Conservation (phyloP, 2,113 vertebrate genomes). For the Oplegnathus fasciatus region DNA sequence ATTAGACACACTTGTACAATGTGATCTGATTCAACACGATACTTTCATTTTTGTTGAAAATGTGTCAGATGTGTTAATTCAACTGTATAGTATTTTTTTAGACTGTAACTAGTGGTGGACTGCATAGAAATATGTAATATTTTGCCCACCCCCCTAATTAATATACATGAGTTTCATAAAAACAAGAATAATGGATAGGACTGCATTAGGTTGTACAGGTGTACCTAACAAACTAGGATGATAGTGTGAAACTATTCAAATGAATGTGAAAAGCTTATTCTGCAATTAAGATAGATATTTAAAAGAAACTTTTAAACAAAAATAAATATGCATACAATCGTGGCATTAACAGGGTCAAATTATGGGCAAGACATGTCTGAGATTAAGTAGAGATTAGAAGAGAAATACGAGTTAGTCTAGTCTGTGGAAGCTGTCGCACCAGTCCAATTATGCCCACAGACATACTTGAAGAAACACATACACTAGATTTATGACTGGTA, state of each 20-base stretch:
- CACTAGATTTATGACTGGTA: background rate
- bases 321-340: background rate
- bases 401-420: constrained; percentile 13
- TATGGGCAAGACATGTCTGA: background rate
- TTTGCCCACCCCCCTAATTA: background rate
- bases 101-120: background rate
- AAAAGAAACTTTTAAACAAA: background rate
- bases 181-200: background rate
- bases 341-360: background rate
- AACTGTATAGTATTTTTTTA: background rate
- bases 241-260: background rate
- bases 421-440: background rate
- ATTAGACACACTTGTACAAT: background rate
- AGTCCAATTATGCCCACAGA: background rate
- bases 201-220: background rate
- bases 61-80: background rate
- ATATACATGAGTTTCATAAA: background rate
- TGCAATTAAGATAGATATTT: background rate
- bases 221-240: background rate
- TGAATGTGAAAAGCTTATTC: background rate
- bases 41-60: background rate
- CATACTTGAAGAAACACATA: background rate
- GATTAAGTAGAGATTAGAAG: background rate
- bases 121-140: background rate
- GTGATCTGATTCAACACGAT: background rate